A percentile compares a stretch with the other conserved stretches of the same genome.
phyloP scores from a whole-genome alignment of 2,888 invertebrate species.

The Ditylenchus weischeri region DNA sequence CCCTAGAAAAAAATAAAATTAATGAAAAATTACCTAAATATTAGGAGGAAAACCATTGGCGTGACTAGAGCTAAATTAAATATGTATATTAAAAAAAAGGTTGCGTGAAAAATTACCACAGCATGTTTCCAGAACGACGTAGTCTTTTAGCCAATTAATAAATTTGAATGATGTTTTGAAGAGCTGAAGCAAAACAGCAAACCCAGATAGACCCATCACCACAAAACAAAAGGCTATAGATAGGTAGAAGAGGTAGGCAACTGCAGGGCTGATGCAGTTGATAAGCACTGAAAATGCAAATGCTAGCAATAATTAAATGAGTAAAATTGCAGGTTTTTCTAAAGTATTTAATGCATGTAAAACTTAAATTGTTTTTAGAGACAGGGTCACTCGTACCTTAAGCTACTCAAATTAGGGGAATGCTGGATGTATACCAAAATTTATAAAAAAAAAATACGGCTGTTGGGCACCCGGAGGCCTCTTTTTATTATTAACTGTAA shows the following conservation, averaged over 20 bases:
- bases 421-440: too few species aligned
- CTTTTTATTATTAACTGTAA: too few species aligned
- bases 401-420: too few species aligned
- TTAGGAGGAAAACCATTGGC: slow-evolving; percentile 37
- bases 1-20: too few species aligned
- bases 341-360: too few species aligned
- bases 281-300: slow-evolving; percentile 39
- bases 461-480: too few species aligned
- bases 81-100: neutral
- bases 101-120: slow-evolving; percentile 46
- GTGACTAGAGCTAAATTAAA: slow-evolving; percentile 39
- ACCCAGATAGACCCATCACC: slow-evolving; percentile 33
- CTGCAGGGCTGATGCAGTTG: slow-evolving; percentile 47
- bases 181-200: slow-evolving; percentile 38
- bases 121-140: slow-evolving; percentile 44
- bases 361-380: too few species aligned
- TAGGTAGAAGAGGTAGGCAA: slow-evolving; percentile 49
- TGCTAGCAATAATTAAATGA: too few species aligned
- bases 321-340: too few species aligned
- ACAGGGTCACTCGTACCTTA: too few species aligned
- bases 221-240: slow-evolving; percentile 49
- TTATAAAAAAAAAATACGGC: too few species aligned
- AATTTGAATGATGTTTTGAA: slow-evolving; percentile 41
- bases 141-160: slow-evolving; percentile 41
- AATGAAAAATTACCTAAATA: slow-evolving; percentile 17